Conservation (phyloP, 1,140 invertebrate species). For the Caenorhabditis briggsae region DNA sequence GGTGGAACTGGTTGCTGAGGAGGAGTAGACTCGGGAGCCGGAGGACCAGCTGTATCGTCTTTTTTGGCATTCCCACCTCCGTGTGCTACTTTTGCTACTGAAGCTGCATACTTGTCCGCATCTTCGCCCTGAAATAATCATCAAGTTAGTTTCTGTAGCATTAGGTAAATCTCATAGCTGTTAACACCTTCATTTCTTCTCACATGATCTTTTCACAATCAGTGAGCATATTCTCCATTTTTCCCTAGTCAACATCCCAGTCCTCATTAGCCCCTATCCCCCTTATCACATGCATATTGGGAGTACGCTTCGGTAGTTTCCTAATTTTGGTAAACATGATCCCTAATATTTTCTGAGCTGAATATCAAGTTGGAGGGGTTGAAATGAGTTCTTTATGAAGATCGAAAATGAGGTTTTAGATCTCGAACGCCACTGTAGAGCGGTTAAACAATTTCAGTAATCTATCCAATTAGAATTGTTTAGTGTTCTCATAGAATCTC, state of each 20-base stretch:
- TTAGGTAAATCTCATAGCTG: too few species aligned
- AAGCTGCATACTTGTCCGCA: conserved; percentile 61
- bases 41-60: background rate
- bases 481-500: too few species aligned
- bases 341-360: too few species aligned
- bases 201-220: background rate
- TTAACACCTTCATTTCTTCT: background rate
- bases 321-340: too few species aligned
- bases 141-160: background rate
- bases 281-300: conserved; percentile 41
- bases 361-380: too few species aligned
- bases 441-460: too few species aligned
- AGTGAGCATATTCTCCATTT: background rate
- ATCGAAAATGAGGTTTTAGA: too few species aligned
- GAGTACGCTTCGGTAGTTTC: background rate
- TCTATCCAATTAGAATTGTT: too few species aligned
- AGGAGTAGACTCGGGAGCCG: conserved; percentile 29
- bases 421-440: too few species aligned
- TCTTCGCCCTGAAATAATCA: conserved; percentile 30
- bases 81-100: conserved; percentile 57
- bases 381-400: too few species aligned
- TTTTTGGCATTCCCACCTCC: conserved; percentile 43
- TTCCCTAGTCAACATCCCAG: conserved; percentile 1
- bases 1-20: conserved; percentile 11
- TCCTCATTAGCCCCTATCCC: conserved; percentile 27